Base-by-base conservation (phyloP, 2,888 invertebrate genomes). In the Brachyptera risi region DNA sequence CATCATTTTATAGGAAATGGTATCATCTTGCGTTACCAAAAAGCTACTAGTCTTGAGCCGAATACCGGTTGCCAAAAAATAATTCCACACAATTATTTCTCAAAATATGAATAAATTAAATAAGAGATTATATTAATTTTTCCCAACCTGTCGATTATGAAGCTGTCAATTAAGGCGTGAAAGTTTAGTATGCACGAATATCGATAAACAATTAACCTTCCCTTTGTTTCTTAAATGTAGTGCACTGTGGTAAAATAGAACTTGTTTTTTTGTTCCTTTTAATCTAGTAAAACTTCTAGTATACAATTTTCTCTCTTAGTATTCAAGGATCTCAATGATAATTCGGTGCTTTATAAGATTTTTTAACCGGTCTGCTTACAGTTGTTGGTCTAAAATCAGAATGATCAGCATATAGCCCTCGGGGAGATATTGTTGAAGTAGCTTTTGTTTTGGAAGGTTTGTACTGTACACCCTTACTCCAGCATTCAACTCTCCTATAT, bases 271-370 rank as follows among this genome's bases (percentile, higher is more conserved):
- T 54, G 35, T 54, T 54, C 9, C 37, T 54, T 54, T 54, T 54
- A 35, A 54, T 54, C 37, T 19, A 35, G 23, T 54, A 35, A 51
- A 35, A 23, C 54, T 54, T 15, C 54, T 21, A 17, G 54, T 54
- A 19, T 54, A 38, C 19, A 54, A 54, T 54, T 37, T 54, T 3
- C 37, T 37, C 23, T 35, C 49, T 56, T 56, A 47, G 49, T 38
- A 61, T 61, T 37, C 40, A 47, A 27, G 37, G 61, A 27, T 61
- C 47, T 38, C 35, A 61, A 57, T 60, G 37, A 51, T 51, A 51
- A 51, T 51, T 21, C 3, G 2, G 24, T 3, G 19, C 24, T 47
- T 47, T 31, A n/a, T n/a, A n/a, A n/a, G n/a, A n/a, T n/a, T n/a
- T n/a, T n/a, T n/a, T n/a, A n/a, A 13, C 15, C 15, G 3, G 51